Conservation (phyloP, 2,797 vertebrate species). For the Emys orbicularis region DNA sequence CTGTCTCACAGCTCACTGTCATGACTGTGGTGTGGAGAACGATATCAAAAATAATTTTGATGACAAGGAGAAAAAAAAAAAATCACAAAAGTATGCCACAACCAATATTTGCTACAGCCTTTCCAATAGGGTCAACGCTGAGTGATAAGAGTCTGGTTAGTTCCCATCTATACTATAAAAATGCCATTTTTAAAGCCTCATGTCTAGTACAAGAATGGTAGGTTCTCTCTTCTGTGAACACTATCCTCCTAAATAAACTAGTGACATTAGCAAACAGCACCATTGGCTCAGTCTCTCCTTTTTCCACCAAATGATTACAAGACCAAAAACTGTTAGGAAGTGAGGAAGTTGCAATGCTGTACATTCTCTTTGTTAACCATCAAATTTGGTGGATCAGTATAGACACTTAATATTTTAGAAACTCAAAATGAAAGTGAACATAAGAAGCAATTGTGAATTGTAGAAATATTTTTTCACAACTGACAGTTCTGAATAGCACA, state of each 20-base stretch:
- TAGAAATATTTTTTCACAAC: conserved; percentile 12
- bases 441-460: not conserved
- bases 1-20: not conserved
- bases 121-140: not conserved
- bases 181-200: not conserved
- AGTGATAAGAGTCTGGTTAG: not conserved
- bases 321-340: not conserved
- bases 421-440: not conserved
- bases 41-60: not conserved
- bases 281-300: not conserved
- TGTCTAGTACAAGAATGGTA: not conserved
- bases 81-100: not conserved
- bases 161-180: not conserved
- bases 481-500: not conserved
- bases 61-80: not conserved
- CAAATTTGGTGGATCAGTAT: not conserved
- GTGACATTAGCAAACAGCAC: not conserved
- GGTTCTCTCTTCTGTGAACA: not conserved
- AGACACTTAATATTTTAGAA: not conserved
- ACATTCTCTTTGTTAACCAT: not conserved
- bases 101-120: not conserved
- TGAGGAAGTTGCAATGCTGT: not conserved
- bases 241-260: not conserved
- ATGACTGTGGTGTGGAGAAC: not conserved
- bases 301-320: not conserved